phyloP scores from a whole-genome alignment of 2,888 invertebrate species.

The Brachynemurus nebulosus region DNA sequence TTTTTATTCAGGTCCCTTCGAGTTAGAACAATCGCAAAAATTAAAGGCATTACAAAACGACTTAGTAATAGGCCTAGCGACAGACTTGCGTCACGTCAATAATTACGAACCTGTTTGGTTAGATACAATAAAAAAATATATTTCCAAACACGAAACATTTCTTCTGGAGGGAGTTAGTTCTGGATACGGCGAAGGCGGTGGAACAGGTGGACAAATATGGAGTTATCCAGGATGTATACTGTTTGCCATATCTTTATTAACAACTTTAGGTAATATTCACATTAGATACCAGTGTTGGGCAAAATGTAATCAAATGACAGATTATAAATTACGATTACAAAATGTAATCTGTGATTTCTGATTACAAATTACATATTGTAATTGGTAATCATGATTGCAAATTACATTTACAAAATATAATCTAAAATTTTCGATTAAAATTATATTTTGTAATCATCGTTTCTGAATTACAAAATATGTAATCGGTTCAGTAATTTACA shows the following conservation, averaged over 20 bases:
- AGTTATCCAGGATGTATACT: slow-evolving; percentile 52
- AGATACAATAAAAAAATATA: slow-evolving; percentile 40
- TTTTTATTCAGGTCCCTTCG: slow-evolving; percentile 47
- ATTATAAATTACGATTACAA: too few relatives aligned
- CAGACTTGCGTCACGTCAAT: slow-evolving; percentile 43
- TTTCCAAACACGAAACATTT: slow-evolving; percentile 40
- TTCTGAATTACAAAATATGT: too few relatives aligned
- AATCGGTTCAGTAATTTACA: too few relatives aligned
- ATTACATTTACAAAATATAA: too few relatives aligned
- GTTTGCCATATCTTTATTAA: slow-evolving; percentile 53
- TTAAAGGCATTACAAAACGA: slow-evolving; percentile 44
- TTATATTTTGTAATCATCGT: too few relatives aligned
- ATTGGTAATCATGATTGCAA: too few relatives aligned
- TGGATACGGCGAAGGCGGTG: slow-evolving; percentile 37
- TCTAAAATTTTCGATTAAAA: too few relatives aligned
- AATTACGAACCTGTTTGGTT: slow-evolving; percentile 44
- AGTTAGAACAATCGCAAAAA: slow-evolving; percentile 37
- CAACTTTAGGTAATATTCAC: slow-evolving; percentile 42
- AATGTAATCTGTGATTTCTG: too few relatives aligned
- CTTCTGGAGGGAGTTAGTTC: slow-evolving; percentile 40
- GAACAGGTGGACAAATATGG: slow-evolving; percentile 47
- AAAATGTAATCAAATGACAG: too few relatives aligned
- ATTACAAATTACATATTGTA: too few relatives aligned
- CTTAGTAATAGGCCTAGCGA: slow-evolving; percentile 46
- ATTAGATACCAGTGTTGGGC: too few relatives aligned